Evolutionary conservation across 1,140 invertebrate genomes (phyloP), one percentile per base, ranked within the genome.

Genomic region (Caligus rogercresseyi): DNA sequence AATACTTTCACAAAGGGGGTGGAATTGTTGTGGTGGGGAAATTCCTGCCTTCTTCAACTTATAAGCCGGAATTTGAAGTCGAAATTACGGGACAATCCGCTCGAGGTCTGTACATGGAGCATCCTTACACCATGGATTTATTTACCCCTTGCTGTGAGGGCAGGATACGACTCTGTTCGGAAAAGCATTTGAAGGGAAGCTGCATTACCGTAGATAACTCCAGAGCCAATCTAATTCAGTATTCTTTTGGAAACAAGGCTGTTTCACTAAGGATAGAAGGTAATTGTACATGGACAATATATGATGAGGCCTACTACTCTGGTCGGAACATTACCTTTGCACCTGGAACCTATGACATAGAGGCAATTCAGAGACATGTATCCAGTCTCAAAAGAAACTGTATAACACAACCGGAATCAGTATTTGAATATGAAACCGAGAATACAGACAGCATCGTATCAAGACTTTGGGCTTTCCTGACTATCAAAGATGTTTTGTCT

Each of bases 61-160:
- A 11, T n/a, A 43, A 43, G n/a, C 54, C 54, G 3, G 19, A 56
- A 18, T 56, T 56, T 43, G 57, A 60, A 31, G 26, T 60, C 15
- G 57, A 60, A 60, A 31, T 60, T n/a, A 60, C 24, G n/a, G 57
- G 23, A 16, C 57, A 60, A 43, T 60, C 57, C 4, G 21, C 57
- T 1, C 24, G 25, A 3, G 57, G 57, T 26, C 24, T 26, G 1
- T 60, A 26, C n/a, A 56, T 56, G 54, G 54, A 56, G 11, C 20
- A 20, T 56, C 24, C 24, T n/a, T 20, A 56, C 24, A 21, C 54
- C 11, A 14, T 56, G 16, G 19, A 20, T 56, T 56, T 56, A 54
- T 54, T 23, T 11, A 16, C 13, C 4, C 18, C 14, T 2, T 20
- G 26, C 4, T 60, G 57, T 43, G 20, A 25, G 3, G 57, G 23